phyloP scores from a whole-genome alignment of 2,113 vertebrate genomes.

The Arothron firmamentum region DNA sequence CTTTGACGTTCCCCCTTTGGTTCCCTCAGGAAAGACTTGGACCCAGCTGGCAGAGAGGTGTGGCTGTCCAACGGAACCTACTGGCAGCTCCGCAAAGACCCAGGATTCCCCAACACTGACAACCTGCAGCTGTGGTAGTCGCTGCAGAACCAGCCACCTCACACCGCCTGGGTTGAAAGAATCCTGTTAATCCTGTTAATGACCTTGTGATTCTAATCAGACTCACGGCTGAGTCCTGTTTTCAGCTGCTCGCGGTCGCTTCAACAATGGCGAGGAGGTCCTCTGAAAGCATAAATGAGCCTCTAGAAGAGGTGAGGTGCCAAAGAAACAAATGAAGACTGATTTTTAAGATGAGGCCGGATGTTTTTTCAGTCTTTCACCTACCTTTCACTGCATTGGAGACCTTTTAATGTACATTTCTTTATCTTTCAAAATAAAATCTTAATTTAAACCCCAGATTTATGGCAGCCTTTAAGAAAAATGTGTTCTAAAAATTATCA shows the following conservation, averaged over 20 bases:
- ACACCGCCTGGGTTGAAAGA: not conserved
- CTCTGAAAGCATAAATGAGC: conserved; percentile 36
- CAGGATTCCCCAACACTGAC: conserved; percentile 79
- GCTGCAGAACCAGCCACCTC: too few species aligned
- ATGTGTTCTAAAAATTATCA: conserved; percentile 4
- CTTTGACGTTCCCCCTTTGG: not conserved
- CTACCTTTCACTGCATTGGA: conserved; percentile 7
- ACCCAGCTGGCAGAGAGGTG: conserved; percentile 79
- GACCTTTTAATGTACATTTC: conserved; percentile 4
- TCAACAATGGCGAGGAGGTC: not conserved
- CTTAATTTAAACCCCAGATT: not conserved
- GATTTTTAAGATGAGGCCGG: conserved; percentile 16
- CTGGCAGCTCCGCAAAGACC: conserved; percentile 83
- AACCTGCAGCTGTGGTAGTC: conserved; percentile 85
- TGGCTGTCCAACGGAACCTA: conserved; percentile 87
- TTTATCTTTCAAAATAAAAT: not conserved
- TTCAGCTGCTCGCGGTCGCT: not conserved
- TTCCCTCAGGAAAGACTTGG: conserved; percentile 70
- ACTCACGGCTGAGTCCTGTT: too few species aligned
- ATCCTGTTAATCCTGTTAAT: too few species aligned
- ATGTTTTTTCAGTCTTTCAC: conserved; percentile 24
- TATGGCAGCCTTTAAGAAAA: conserved; percentile 11
- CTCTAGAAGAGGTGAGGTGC: conserved; percentile 38
- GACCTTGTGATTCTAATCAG: too few species aligned
- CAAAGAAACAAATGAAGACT: conserved; percentile 42